Base-by-base conservation (phyloP, 2,113 vertebrate species). In the Hemicordylus capensis region DNA sequence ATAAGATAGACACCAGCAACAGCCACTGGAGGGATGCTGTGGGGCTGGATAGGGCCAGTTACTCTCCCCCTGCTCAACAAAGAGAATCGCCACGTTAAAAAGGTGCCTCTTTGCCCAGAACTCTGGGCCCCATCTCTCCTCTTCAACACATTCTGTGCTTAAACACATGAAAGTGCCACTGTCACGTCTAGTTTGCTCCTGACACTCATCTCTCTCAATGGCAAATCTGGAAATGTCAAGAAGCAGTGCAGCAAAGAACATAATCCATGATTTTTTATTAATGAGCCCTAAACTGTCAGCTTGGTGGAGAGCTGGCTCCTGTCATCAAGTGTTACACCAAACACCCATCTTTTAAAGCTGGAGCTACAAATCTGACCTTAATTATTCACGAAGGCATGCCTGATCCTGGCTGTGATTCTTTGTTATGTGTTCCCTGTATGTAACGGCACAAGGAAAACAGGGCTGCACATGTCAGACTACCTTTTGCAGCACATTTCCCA, bases 271-370 rank as follows among this genome's bases (percentile, higher is more conserved):
- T 51, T 34, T 37, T 58, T 67, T 58, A 69, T 69, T 20, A 87
- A 81, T 76, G 72, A 81, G 63, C 20, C 63, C 63, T 81, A 76
- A 85, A 87, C 26, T 24, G 78, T 44, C 37, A 87, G 51, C 39
- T 82, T 58, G 34, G n/a, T 34, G 42, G 54, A 67, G n/a, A 28
- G n/a, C 4, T 5, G 20, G 42, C 6, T 39, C 39, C 22, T 20
- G 15, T 58, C 61, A 39, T 59, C 70, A 31, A 31, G 17, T 67
- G 24, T 48, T 69, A 59, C 51, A 76, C 26, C 63, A 70, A 37
- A 69, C 63, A 81, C 34, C 69, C 26, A 28, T 69, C 61, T 85
- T 81, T 69, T 48, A 76, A 82, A 70, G 39, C 56, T 17, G 58
- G 73, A 82, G 56, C 75, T 85, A 66, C 64, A 70, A 72, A 46